Evolutionary conservation across 2,113 vertebrate species (phyloP).

Genomic region (Lontra canadensis): DNA sequence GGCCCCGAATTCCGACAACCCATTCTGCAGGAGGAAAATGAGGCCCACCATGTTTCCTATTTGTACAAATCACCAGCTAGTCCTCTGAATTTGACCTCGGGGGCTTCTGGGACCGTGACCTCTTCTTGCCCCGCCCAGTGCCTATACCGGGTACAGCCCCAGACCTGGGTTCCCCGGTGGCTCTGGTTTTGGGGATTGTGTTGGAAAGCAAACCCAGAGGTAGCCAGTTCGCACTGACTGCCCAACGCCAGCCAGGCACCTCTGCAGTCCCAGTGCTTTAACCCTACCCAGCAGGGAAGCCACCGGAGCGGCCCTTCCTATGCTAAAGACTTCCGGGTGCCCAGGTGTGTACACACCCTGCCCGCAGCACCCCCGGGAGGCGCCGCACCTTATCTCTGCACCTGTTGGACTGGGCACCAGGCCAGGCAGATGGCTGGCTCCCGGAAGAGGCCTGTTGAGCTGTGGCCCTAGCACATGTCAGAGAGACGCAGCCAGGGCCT

Average conservation of each 20-base stretch:
- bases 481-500: too few species aligned
- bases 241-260: neutral
- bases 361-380: neutral
- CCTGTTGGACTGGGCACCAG: fast-evolving
- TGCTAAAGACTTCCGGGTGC: fast-evolving
- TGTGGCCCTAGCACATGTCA: neutral
- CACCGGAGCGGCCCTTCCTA: neutral
- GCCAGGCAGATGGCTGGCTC: neutral
- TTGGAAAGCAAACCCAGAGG: neutral
- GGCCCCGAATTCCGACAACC: fast-evolving
- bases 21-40: neutral
- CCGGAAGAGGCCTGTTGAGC: neutral
- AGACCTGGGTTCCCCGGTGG: fast-evolving
- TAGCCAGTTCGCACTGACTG: neutral
- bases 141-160: neutral
- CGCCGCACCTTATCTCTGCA: neutral
- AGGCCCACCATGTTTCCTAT: neutral
- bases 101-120: neutral
- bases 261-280: neutral
- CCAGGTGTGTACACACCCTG: neutral
- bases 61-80: too few species aligned
- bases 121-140: neutral
- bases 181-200: neutral
- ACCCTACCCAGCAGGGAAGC: neutral
- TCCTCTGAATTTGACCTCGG: neutral